Evolutionary conservation across 2,888 invertebrate species (phyloP), one percentile per base, ranked within the genome.

Genomic region (Watsonalla binaria): DNA sequence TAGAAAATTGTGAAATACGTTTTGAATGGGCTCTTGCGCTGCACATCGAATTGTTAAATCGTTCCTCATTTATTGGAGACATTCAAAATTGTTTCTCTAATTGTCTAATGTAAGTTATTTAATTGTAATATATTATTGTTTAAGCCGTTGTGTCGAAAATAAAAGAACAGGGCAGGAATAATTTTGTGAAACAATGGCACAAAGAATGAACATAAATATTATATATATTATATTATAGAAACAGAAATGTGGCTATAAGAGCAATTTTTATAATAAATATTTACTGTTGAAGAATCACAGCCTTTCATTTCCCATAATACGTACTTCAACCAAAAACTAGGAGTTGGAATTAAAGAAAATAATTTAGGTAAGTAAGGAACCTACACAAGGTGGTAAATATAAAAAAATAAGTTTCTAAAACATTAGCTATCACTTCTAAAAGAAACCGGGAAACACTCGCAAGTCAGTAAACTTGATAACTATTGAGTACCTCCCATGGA

Each of bases 261-360:
- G 89, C 90, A 90, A 90, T 90, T 90, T 90, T 90, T 90, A 90
- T 90, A 90, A 90, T 90, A 90, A 90, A 90, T 90, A 90, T 90
- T 90, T 90, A 90, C 90, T 90, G 90, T 90, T 90, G 90, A 90
- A 81, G 90, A 90, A 82, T 60, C 69, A 65, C 55, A 37, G 85
- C 59, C 77, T 90, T 87, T 89, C 68, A 86, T 82, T 89, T 74
- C 45, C 13, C 35, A 46, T 52, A 52, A 45, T 47, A 47, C 45
- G 47, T 51, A 54, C 50, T 33, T 53, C 51, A 14, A 51, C n/a
- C 24, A 49, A 24, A 24, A 4, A 4, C 1, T 2, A 24, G 24
- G 24, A 24, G 24, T 24, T 24, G 24, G 24, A 4, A 24, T 24
- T 24, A 24, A 24, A 24, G 24, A 24, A 24, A 24, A 2, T 2